These are phyloP conservation scores for Aromia moschata DNA, from an alignment of 2,888 invertebrate genomes.

Conservation along the genomic window DNA sequence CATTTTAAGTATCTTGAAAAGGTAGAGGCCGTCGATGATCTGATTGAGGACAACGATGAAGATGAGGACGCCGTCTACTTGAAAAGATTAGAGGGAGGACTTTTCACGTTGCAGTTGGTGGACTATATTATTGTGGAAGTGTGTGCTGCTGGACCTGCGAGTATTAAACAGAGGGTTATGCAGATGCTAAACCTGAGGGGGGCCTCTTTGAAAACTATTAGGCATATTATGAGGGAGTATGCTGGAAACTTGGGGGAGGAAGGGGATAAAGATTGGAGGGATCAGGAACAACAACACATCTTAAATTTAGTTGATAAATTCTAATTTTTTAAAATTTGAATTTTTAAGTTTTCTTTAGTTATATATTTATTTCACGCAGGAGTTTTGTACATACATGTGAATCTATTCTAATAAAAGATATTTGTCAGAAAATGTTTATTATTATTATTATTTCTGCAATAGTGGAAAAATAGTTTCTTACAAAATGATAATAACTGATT, in stretches of 20 bases:
- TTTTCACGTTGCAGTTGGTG: conserved; percentile 95
- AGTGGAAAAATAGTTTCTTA: too few relatives aligned
- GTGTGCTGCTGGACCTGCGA: conserved; percentile 74
- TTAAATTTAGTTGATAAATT: conserved; percentile 93
- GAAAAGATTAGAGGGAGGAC: conserved; percentile 86
- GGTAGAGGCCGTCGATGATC: conserved; percentile 84
- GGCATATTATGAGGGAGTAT: conserved; percentile 95
- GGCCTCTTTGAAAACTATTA: conserved; percentile 90
- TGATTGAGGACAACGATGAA: conserved; percentile 70
- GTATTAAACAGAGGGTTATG: conserved; percentile 85
- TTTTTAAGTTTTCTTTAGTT: too few relatives aligned
- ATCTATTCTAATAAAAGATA: too few relatives aligned
- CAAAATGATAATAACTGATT: too few relatives aligned
- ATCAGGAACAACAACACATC: conserved; percentile 91
- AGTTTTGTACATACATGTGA: too few relatives aligned
- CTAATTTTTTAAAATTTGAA: too few relatives aligned
- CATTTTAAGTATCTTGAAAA: conserved; percentile 97
- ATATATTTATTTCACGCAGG: too few relatives aligned
- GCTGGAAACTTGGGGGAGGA: conserved; percentile 95
- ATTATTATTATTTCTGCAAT: too few relatives aligned
- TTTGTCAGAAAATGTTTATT: too few relatives aligned
- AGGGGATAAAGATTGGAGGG: conserved; percentile 84
- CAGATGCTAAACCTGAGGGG: conserved; percentile 89
- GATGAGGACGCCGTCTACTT: conserved; percentile 83
- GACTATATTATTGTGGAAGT: conserved; percentile 89